phyloP scores from a whole-genome alignment of 2,113 vertebrate species.

The Xiphophorus couchianus region DNA sequence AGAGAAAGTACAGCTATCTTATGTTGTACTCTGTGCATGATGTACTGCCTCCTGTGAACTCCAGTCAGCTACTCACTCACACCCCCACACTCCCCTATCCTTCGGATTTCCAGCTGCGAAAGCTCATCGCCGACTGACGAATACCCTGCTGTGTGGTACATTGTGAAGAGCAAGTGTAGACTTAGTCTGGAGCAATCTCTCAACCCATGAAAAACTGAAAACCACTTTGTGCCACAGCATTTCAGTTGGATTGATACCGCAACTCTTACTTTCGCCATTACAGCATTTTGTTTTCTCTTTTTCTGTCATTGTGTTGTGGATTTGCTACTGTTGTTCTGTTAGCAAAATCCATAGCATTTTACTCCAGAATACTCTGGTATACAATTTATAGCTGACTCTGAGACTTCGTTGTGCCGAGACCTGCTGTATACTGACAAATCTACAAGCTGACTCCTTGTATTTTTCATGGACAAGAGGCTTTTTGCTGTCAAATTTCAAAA shows the following conservation, averaged over 20 bases:
- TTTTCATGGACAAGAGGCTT: not conserved
- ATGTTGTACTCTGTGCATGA: not conserved
- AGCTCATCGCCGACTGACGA: not conserved
- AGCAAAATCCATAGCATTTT: not conserved
- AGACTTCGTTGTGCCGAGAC: not conserved
- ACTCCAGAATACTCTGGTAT: not conserved
- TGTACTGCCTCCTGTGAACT: not conserved
- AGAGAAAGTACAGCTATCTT: not conserved
- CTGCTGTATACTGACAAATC: not conserved
- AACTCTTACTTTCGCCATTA: not conserved
- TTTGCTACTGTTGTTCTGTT: not conserved
- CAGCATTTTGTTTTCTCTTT: not conserved
- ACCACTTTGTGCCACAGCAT: not conserved
- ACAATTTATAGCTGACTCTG: not conserved
- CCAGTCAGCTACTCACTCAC: conserved; percentile 2
- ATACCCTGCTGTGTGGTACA: not conserved
- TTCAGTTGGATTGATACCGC: not conserved
- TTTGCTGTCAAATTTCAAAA: not conserved
- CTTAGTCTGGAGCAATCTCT: not conserved
- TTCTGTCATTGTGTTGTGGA: not conserved
- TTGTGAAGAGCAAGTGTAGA: conserved; percentile 1
- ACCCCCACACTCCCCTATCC: not conserved
- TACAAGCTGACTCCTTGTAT: not conserved
- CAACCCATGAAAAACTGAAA: not conserved
- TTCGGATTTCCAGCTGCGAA: conserved; percentile 1